Conservation (phyloP, 1,140 invertebrate genomes). For the Cherax quadricarinatus region DNA sequence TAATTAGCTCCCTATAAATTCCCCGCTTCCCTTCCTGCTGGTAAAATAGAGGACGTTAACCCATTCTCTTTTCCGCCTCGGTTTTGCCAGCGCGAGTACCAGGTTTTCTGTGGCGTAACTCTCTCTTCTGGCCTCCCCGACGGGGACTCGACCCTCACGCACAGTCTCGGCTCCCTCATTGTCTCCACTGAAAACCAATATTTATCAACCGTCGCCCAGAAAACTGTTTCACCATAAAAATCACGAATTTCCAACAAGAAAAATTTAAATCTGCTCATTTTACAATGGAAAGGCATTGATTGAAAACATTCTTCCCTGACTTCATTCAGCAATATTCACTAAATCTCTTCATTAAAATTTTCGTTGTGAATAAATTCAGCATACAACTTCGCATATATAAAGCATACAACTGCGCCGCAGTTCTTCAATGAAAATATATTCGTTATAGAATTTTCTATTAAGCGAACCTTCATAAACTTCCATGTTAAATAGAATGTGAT, state of each 20-base stretch:
- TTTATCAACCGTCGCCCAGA: not conserved
- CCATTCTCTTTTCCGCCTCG: not conserved
- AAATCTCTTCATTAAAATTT: not conserved
- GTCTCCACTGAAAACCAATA: conserved; percentile 1
- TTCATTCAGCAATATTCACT: not conserved
- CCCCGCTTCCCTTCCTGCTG: not conserved
- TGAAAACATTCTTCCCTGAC: not conserved
- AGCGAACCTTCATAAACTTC: too few relatives aligned
- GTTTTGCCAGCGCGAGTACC: not conserved
- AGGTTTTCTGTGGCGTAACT: not conserved
- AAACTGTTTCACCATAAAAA: conserved; percentile 6
- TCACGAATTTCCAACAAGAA: not conserved
- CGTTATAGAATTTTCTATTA: too few relatives aligned
- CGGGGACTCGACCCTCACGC: not conserved
- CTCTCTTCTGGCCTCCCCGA: not conserved
- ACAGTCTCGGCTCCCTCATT: not conserved
- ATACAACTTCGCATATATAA: too few relatives aligned
- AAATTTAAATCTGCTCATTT: not conserved
- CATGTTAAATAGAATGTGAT: too few relatives aligned
- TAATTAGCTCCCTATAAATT: conserved; percentile 15
- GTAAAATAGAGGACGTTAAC: not conserved
- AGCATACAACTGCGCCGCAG: too few relatives aligned
- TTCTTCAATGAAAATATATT: too few relatives aligned
- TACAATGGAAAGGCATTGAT: not conserved
- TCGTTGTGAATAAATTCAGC: not conserved